Conservation (phyloP, 2,797 vertebrate species). For the Sarcophilus harrisii region DNA sequence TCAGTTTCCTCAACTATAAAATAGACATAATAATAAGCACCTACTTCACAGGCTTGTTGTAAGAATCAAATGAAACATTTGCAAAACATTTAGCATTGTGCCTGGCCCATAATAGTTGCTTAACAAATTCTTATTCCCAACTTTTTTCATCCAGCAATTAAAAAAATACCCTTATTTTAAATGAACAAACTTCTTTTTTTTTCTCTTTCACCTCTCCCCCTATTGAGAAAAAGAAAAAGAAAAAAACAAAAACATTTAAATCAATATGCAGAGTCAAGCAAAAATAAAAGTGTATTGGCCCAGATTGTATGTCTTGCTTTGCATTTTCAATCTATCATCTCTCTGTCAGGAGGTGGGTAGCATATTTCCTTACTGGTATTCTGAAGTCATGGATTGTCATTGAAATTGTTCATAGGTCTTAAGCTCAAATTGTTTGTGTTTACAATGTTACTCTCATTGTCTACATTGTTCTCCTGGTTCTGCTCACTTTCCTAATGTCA, state of each 20-base stretch:
- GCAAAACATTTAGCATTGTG: not conserved
- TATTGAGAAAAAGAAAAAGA: not conserved
- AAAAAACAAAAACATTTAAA: not conserved
- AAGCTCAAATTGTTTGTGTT: not conserved
- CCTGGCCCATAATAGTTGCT: not conserved
- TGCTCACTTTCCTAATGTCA: not conserved
- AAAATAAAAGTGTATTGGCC: not conserved
- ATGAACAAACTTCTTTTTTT: not conserved
- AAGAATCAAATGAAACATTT: not conserved
- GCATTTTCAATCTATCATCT: not conserved
- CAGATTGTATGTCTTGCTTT: not conserved
- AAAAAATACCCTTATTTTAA: not conserved
- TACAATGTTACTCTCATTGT: not conserved
- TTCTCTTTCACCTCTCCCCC: not conserved
- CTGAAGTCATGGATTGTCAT: not conserved
- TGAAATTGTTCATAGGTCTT: not conserved
- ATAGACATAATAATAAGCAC: not conserved
- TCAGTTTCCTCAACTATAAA: not conserved
- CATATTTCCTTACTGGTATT: not conserved
- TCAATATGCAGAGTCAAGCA: not conserved
- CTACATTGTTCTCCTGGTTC: not conserved
- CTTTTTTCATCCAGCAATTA: not conserved
- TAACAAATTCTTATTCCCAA: not conserved
- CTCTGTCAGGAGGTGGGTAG: not conserved
- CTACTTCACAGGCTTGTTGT: not conserved